Conservation (phyloP, 2,888 invertebrate species). For the Heliconius hortense region DNA sequence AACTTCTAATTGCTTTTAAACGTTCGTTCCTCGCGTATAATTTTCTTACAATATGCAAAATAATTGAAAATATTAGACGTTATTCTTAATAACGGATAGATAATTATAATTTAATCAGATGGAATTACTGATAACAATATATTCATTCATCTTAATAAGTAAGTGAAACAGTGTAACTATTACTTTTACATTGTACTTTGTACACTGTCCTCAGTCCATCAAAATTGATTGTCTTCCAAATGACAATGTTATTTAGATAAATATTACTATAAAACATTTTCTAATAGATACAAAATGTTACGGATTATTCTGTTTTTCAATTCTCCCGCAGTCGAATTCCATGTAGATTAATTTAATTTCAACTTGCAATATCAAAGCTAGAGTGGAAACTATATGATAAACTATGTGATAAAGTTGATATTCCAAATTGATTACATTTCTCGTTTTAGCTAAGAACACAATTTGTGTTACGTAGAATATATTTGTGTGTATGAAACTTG, state of each 20-base stretch:
- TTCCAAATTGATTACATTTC: background rate
- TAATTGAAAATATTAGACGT: background rate
- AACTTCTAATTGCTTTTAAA: background rate
- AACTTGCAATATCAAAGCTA: constrained; percentile 3
- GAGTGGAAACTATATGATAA: constrained; percentile 5
- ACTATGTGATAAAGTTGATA: too few relatives aligned
- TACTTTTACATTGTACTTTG: too few relatives aligned
- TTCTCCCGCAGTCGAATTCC: background rate
- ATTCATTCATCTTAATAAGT: too few relatives aligned
- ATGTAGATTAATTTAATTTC: background rate
- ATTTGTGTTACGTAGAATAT: background rate
- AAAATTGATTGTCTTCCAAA: too few relatives aligned
- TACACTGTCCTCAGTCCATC: too few relatives aligned
- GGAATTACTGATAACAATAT: too few relatives aligned
- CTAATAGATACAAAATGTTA: background rate
- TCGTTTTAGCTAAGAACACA: background rate
- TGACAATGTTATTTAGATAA: too few relatives aligned
- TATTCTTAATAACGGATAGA: background rate
- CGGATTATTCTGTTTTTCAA: background rate
- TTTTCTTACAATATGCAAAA: background rate
- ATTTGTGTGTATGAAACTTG: background rate
- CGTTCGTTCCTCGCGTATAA: background rate
- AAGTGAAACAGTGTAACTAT: too few relatives aligned
- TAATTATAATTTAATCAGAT: background rate
- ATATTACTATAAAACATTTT: background rate